phyloP scores from a whole-genome alignment of 2,888 invertebrate genomes.

The Phanerotoma sp. region DNA sequence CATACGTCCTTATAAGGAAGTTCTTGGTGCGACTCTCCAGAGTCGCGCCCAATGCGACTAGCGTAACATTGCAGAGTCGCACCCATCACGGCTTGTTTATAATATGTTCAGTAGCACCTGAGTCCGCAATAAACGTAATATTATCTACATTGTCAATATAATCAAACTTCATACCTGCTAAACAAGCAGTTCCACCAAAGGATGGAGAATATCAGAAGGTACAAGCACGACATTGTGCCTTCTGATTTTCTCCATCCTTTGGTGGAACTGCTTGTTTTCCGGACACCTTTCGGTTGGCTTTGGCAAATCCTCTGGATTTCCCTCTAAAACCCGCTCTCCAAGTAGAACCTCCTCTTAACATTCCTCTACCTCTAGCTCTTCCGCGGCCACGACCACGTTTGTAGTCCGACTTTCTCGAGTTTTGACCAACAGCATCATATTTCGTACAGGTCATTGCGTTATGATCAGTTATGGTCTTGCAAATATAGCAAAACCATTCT shows the following conservation, averaged over 20 bases:
- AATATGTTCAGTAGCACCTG: constrained; percentile 28
- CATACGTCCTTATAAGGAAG: no score
- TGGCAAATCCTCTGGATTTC: neutral
- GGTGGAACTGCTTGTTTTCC: constrained; percentile 1
- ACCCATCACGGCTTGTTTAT: no score
- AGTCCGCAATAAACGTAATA: constrained; percentile 28
- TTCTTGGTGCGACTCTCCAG: no score
- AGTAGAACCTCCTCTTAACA: neutral
- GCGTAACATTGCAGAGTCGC: no score
- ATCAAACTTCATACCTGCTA: constrained; percentile 3
- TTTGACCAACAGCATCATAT: neutral
- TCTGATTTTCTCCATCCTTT: constrained; percentile 1
- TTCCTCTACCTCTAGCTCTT: neutral
- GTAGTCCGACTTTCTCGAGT: neutral
- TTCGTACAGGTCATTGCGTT: neutral
- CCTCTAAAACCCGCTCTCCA: neutral
- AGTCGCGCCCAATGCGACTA: no score
- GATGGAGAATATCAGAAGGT: no score
- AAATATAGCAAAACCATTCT: neutral
- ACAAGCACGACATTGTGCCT: no score
- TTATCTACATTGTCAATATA: neutral
- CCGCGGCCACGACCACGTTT: neutral
- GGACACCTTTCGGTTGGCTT: neutral
- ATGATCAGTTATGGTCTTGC: neutral
- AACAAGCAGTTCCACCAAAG: no score